These are phyloP conservation scores for Sphaerophoria rueppellii DNA, from an alignment of 2,888 invertebrate genomes.

Conservation along the genomic window DNA sequence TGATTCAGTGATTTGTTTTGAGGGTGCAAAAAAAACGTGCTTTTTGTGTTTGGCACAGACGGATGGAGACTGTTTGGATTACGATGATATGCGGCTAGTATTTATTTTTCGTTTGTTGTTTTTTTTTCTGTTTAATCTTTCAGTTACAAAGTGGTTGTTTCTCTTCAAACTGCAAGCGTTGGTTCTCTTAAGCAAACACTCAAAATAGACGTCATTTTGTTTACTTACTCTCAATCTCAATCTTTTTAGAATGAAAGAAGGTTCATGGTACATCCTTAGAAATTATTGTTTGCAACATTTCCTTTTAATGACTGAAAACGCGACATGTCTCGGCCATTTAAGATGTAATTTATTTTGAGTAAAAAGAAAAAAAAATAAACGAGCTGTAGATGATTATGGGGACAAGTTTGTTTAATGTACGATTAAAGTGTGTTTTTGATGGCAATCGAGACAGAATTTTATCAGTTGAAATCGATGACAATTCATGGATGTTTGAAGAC, in stretches of 20 bases:
- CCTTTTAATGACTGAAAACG: conserved; percentile 20
- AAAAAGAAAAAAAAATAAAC: neutral
- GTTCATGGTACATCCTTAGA: conserved; percentile 43
- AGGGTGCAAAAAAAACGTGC: conserved; percentile 51
- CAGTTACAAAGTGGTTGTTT: conserved; percentile 28
- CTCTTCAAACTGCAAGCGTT: neutral
- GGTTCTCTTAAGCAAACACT: conserved; percentile 24
- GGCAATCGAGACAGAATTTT: neutral
- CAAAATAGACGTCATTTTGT: neutral
- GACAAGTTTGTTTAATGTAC: neutral
- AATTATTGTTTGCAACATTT: conserved; percentile 30
- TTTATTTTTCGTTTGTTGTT: conserved; percentile 28
- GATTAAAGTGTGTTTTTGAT: no score
- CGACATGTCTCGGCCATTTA: conserved; percentile 17
- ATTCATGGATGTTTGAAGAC: neutral
- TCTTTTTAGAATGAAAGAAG: conserved; percentile 10
- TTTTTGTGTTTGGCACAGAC: conserved; percentile 49
- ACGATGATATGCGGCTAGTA: conserved; percentile 28
- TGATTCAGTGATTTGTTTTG: conserved; percentile 49
- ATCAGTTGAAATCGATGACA: neutral
- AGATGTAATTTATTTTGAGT: conserved; percentile 18
- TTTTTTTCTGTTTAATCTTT: neutral
- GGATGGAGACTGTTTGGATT: conserved; percentile 42
- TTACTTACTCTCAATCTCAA: conserved; percentile 12
- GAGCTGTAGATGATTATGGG: neutral